phyloP scores from a whole-genome alignment of 2,888 invertebrate genomes.

The Drosophila affinis region DNA sequence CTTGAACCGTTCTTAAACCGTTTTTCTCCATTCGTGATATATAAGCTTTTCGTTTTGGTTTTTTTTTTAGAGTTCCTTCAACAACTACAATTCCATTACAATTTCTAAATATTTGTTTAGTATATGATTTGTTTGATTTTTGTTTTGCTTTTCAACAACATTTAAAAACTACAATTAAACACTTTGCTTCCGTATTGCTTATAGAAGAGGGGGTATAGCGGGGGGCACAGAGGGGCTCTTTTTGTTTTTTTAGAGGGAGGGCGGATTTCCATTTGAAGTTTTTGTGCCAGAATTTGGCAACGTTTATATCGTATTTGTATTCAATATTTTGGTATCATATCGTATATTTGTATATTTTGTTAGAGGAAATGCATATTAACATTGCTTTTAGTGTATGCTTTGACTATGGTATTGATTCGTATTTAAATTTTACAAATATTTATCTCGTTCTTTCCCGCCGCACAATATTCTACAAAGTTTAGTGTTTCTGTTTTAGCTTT shows the following conservation, averaged over 20 bases:
- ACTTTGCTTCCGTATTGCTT: slow-evolving; percentile 63
- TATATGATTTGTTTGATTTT: slow-evolving; percentile 48
- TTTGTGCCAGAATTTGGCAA: slow-evolving; percentile 28
- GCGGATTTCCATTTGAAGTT: slow-evolving; percentile 14
- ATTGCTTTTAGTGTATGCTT: slow-evolving; percentile 47
- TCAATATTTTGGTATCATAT: background rate
- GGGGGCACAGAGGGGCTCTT: slow-evolving; percentile 12
- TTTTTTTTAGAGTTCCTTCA: slow-evolving; percentile 45
- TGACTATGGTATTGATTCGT: slow-evolving; percentile 16
- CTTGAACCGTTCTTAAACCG: slow-evolving; percentile 33
- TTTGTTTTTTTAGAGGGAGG: slow-evolving; percentile 4
- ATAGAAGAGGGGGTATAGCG: slow-evolving; percentile 20
- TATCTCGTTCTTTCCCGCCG: slow-evolving; percentile 9
- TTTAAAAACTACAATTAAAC: slow-evolving; percentile 57
- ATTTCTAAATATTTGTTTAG: slow-evolving; percentile 44
- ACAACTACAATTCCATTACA: slow-evolving; percentile 60
- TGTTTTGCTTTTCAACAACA: slow-evolving; percentile 56
- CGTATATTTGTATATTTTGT: slow-evolving; percentile 18
- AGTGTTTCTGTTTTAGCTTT: slow-evolving; percentile 11
- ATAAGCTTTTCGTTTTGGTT: slow-evolving; percentile 37
- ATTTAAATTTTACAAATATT: slow-evolving; percentile 25
- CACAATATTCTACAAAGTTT: slow-evolving; percentile 45
- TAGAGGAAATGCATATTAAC: slow-evolving; percentile 61
- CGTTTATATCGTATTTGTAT: background rate
- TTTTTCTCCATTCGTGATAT: slow-evolving; percentile 23